Evolutionary conservation across 1,140 invertebrate genomes (phyloP), one percentile per base, ranked within the genome.

Genomic region (Harlomillsia oculata): DNA sequence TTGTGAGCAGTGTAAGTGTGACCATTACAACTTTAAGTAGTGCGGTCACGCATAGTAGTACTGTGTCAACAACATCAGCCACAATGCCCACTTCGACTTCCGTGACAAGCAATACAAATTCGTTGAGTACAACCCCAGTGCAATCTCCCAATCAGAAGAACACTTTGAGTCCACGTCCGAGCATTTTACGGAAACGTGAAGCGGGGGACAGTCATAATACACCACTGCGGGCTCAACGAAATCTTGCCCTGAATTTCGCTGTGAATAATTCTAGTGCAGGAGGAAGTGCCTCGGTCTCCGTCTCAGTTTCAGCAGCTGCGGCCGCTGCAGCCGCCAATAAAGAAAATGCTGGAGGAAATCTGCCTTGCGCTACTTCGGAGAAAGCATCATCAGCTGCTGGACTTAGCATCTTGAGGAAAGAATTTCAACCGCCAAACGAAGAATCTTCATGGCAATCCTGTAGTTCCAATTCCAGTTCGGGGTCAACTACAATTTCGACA

Each of bases 401-500:
- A 9, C 34, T 57, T 14, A 64, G 62, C 39, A 62, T 65, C 14
- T 37, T 65, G 20, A 62, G 46, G 28, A 65, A 65, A 40, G 64
- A 65, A 34, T 65, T 65, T 45, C 64, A 62, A 49, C 64, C 64
- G 6, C 65, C 62, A 0, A 69, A 64, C 34, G 68, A 67, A 43
- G 59, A 68, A 46, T 67, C 66, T 20, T 69, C 68, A 1, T 59
- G 62, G 60, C 60, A 66, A 36, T 67, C 66, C 1, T 65, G 59
- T 39, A 63, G 61, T 40, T 65, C 63, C 32, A 62, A 65, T 36
- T 62, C 60, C 14, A 59, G 56, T 16, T 65, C 63, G 41, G 83
- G 84, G n/a, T 85, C 82, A 0, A 84, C 83, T 0, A 86, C 84
- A 1, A 80, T 85, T 1, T 85, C 83, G 1, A 83, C 83, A 0